Evolutionary conservation across 1,140 invertebrate species (phyloP), one percentile per base, ranked within the genome.

Genomic region (Diplogasteroides magnus): DNA sequence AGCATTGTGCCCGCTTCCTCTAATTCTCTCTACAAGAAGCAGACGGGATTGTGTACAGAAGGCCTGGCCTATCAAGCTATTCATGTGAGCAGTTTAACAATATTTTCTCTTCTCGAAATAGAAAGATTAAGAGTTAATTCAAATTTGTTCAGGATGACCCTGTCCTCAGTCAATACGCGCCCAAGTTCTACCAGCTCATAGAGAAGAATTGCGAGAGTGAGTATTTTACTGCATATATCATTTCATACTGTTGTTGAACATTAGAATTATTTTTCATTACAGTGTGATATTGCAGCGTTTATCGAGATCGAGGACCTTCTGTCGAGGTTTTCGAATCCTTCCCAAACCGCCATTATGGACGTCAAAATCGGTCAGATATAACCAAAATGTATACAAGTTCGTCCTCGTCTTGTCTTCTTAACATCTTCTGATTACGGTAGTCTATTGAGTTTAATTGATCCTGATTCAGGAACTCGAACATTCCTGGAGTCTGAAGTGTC

Each of bases 401-500:
- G 19, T 48, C 37, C 6, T 48, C 19, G 19, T 48, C n/a, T 48
- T 6, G 19, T 48, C 6, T 48, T 6, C 19, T 48, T 48, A 11
- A 48, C 37, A 19, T 48, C 19, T 48, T 19, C 60, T 59, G 56
- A 25, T 26, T 67, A 26, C 26, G 19, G 14, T 15, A 15, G 32
- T 62, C 63, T 62, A 26, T 26, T n/a, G n/a, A n/a, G n/a, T n/a
- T n/a, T n/a, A n/a, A n/a, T n/a, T n/a, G n/a, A n/a, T n/a, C n/a
- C n/a, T n/a, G n/a, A n/a, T n/a, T 48, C 37, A 48, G 37, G 37
- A 6, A 48, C 63, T 1, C 85, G 86, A 69, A 97, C 94, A 13
- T 97, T 97, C 82, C 86, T 96, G 2, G 93, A 97, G 84, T 90
- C 90, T 0, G 94, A 97, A 87, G 93, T 96, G 0, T 89, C 89